A percentile compares a stretch with the other conserved stretches of the same genome.
These are phyloP conservation scores for Trileptium ribeirensis DNA, from an alignment of 2,888 invertebrate genomes.

Conservation along the genomic window DNA sequence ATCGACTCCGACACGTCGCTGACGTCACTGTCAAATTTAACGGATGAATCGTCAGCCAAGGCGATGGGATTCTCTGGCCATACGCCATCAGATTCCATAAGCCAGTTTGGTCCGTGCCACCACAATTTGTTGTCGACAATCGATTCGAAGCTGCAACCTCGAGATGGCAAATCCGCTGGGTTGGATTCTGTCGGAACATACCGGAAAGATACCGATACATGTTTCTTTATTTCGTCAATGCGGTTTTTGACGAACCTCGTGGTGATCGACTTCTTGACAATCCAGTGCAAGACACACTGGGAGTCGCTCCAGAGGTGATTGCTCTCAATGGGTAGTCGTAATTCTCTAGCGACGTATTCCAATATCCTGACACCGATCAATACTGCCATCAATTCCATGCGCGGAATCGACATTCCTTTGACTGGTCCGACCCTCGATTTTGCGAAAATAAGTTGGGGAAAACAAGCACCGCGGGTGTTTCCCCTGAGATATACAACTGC, in stretches of 20 bases:
- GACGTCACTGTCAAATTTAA: neutral
- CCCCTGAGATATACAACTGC: slow-evolving; percentile 33
- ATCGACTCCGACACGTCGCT: neutral
- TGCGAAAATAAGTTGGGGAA: slow-evolving; percentile 24
- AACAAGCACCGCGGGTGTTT: neutral
- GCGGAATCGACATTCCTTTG: slow-evolving; percentile 35
- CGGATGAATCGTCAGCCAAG: neutral
- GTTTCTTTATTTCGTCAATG: slow-evolving; percentile 36
- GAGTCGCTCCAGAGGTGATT: slow-evolving; percentile 35
- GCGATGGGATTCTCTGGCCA: neutral
- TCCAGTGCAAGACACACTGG: slow-evolving; percentile 35
- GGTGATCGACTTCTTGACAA: slow-evolving; percentile 13
- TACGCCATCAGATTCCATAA: neutral
- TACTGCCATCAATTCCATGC: slow-evolving; percentile 25
- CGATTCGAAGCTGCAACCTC: no score
- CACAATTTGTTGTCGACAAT: slow-evolving; percentile 30
- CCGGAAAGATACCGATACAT: slow-evolving; percentile 31
- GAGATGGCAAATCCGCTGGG: slow-evolving; percentile 42
- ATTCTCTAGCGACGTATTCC: slow-evolving; percentile 28
- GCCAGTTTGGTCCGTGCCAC: slow-evolving; percentile 41
- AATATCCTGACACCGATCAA: slow-evolving; percentile 22
- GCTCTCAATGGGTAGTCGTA: slow-evolving; percentile 28
- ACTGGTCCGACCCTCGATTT: slow-evolving; percentile 38
- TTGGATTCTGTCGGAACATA: slow-evolving; percentile 39
- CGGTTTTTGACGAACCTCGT: slow-evolving; percentile 38